Percentiles rank a stretch among this genome's conserved stretches.
phyloP scores from a whole-genome alignment of 2,888 invertebrate species.

The Pollenia amentaria region DNA sequence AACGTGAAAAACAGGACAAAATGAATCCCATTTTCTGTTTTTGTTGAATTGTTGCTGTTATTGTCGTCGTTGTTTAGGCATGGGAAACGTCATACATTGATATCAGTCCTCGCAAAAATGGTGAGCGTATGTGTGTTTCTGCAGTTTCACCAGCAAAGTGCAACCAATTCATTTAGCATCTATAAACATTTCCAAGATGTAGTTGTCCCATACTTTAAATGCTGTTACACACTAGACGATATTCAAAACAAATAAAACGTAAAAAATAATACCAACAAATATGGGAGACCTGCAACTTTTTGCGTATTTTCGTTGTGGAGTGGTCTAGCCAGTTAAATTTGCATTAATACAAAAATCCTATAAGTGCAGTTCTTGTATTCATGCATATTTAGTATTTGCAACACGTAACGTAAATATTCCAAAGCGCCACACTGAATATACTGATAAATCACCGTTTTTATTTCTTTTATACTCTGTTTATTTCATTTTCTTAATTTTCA shows the following conservation, averaged over 20 bases:
- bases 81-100: slow-evolving; percentile 60
- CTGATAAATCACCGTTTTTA: slow-evolving; percentile 55
- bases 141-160: slow-evolving; percentile 1
- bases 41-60: slow-evolving; percentile 45
- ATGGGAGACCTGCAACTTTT: slow-evolving; percentile 46
- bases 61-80: slow-evolving; percentile 37
- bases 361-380: slow-evolving; percentile 77
- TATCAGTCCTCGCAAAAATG: slow-evolving; percentile 35
- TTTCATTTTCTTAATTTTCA: slow-evolving; percentile 40
- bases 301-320: slow-evolving; percentile 74
- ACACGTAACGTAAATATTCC: slow-evolving; percentile 79
- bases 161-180: slow-evolving; percentile 19
- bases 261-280: neutral
- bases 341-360: slow-evolving; percentile 81
- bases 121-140: neutral
- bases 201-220: neutral
- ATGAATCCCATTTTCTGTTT: slow-evolving; percentile 76
- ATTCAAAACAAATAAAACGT: slow-evolving; percentile 17
- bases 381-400: slow-evolving; percentile 80
- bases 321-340: slow-evolving; percentile 79
- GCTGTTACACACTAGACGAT: slow-evolving; percentile 1
- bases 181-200: neutral
- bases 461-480: neutral
- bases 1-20: slow-evolving; percentile 74
- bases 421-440: slow-evolving; percentile 60